Base-by-base conservation (phyloP, 2,113 vertebrate genomes). In the Brachirus orientalis region DNA sequence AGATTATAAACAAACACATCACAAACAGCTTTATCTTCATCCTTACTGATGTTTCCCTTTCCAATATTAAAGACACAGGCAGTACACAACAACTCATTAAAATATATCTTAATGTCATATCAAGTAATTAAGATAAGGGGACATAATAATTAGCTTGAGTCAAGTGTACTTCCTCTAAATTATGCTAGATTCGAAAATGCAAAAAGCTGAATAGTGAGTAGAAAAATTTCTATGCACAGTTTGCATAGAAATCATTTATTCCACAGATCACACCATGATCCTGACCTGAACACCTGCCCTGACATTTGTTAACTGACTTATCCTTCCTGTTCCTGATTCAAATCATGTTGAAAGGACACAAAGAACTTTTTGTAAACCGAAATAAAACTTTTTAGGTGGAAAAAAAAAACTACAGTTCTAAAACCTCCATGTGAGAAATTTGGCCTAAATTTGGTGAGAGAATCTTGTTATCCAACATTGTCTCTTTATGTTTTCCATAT, bases 1-100 rank as follows among this genome's bases (percentile, higher is more conserved):
- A 55, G 71, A 80, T 71, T 54, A 41, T 9, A 64, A n/a, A 61
- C 59, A 66, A 40, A 60, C 14, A 54, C 45, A 79, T 56, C 68
- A 67, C 22, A 41, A 72, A 71, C 55, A 56, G 46, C 37, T 56
- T 60, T 61, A 66, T 78, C 47, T 37, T 69, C 37, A 20, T 22
- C 57, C 56, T 77, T 63, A 58, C 22, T 65, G 18, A 67, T 52
- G 35, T 65, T 56, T 73, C 46, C 9, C 12, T 66, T 55, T 61
- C 28, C 35, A 55, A n/a, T 40, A 46, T 37, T 37, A 51, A 7
- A 65, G 1, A 41, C n/a, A 17, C 38, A 52, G 48, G 54, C 3
- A 16, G 10, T 6, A 6, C 19, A 43, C 12, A 43, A 10, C 33
- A 45, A 67, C 8, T 6, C n/a, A 22, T 10, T 43, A 20, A 48